These are phyloP conservation scores for Lucifuga dentata DNA, from an alignment of 2,113 vertebrate species.

Conservation along the genomic window DNA sequence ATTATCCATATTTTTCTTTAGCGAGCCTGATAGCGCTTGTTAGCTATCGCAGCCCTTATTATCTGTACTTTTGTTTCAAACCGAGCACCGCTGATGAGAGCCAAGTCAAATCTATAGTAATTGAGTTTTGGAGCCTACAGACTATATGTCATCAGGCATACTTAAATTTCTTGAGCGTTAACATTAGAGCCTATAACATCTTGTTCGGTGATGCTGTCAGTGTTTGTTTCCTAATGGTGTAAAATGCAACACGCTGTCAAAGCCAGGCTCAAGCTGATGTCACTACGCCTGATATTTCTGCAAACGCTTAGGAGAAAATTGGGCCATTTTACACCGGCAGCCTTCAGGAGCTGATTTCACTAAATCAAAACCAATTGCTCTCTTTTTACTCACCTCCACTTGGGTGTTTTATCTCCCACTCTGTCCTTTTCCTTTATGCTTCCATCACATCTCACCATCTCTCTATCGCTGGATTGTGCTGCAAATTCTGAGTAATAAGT, in stretches of 20 bases:
- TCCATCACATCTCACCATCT: not conserved
- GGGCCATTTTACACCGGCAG: slow-evolving; percentile 66
- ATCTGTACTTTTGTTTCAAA: slow-evolving; percentile 31
- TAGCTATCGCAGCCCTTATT: slow-evolving; percentile 43
- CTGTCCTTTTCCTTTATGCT: slow-evolving; percentile 17
- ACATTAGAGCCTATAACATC: slow-evolving; percentile 35
- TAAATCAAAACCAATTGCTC: slow-evolving; percentile 62
- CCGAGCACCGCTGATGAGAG: slow-evolving; percentile 33
- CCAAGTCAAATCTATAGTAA: slow-evolving; percentile 37
- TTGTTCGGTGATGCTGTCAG: slow-evolving; percentile 30
- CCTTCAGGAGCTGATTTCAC: slow-evolving; percentile 69
- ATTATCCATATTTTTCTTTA: slow-evolving; percentile 45
- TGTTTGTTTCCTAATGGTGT: slow-evolving; percentile 42
- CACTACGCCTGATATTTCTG: slow-evolving; percentile 53
- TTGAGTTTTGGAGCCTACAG: slow-evolving; percentile 39
- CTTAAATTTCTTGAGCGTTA: slow-evolving; percentile 38
- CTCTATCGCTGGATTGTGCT: not conserved
- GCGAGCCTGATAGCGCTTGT: slow-evolving; percentile 29
- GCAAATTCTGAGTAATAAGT: slow-evolving; percentile 14
- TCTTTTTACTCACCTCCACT: slow-evolving; percentile 38
- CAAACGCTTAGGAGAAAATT: slow-evolving; percentile 48
- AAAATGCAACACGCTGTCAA: slow-evolving; percentile 29
- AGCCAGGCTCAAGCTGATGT: slow-evolving; percentile 47
- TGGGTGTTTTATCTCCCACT: slow-evolving; percentile 25
- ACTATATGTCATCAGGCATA: slow-evolving; percentile 20